Evolutionary conservation across 1,140 invertebrate species (phyloP), one percentile per base, ranked within the genome.

Genomic region (Drosophila tropicalis): DNA sequence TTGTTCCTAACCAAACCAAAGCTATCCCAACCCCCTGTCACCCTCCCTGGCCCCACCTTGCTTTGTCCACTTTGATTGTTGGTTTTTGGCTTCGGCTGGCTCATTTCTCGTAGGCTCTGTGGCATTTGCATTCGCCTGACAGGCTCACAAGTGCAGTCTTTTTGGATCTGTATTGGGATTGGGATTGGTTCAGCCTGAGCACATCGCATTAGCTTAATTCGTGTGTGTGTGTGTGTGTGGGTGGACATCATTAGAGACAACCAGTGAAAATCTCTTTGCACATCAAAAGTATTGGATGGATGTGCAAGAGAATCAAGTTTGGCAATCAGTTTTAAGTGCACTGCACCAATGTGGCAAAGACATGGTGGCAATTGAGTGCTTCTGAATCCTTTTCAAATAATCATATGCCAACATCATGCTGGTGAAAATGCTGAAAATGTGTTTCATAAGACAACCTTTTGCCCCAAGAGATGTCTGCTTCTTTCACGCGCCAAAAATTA

Each of bases 141-240:
- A 85, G 62, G 55, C 74, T 70, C 79, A 79, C 82, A 86, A 87
- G 83, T 86, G 82, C 84, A 87, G 69, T 57, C 47, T 51, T 81
- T 69, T 58, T 51, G 17, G 44, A 39, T 39, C 12, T 13, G 36
- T 13, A 39, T 39, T 60, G 19, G 10, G 54, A 65, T 22, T 32
- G 41, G 17, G 54, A 63, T 58, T 60, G 19, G 25, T 13, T 58
- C 15, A 44, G 65, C 67, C 57, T 73, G 51, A 66, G 72, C 66
- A 66, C 69, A 69, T 78, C 83, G 75, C 82, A 85, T 85, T 85
- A 85, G 82, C 82, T 85, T 82, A 85, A 85, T 85, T 85, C 76
- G 83, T 76, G 83, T 85, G 75, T 47, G 44, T 19, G 41, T 47
- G 41, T 44, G 15, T 19, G 39, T 73, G 79, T 76, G 82, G 79